Base-by-base conservation (phyloP, 2,113 vertebrate genomes). In the Festucalex cinctus region DNA sequence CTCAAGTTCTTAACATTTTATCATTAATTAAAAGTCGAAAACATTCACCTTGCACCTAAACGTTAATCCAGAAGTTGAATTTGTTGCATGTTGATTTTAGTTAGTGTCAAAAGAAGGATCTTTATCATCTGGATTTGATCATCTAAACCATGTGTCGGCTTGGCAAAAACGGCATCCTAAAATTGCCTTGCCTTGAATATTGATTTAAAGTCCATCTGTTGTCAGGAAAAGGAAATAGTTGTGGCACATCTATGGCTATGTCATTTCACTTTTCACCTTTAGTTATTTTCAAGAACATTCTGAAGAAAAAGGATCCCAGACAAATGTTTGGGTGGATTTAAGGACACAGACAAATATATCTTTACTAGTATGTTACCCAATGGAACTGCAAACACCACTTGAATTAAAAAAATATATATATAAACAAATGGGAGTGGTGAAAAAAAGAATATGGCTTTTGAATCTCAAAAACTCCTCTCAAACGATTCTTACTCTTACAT, bases 51-150 rank as follows among this genome's bases (percentile, higher is more conserved):
- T 32, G 28, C 28, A 32, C 28, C 28, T 32, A 32, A 32, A 32
- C 28, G 28, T 32, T 7, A 58, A n/a, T n/a, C n/a, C n/a, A n/a
- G n/a, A n/a, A 41, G 9, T 41, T 41, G n/a, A 41, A 28, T 28
- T 13, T 37, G 36, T 37, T 22, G 20, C 36, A 39, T 60, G 17
- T 37, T 37, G 4, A 24, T 32, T 57, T 57, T 17, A 32, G 28
- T 57, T 17, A 57, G 12, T 41, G 37, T 43, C n/a, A 43, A 20
- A 59, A 9, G 16, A 62, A 14, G 37, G 37, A 26, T 62, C 13
- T 43, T 62, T 43, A 62, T 24, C 39, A 62, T 43, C 60, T 26
- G 22, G 60, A 62, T 43, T 14, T 62, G 58, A 62, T 43, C 3
- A 43, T 37, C 17, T 9, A 37, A 59, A 36, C 57, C 57, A 59